These are phyloP conservation scores for Blastobasis lacticolella DNA, from an alignment of 2,888 invertebrate genomes.

Conservation along the genomic window DNA sequence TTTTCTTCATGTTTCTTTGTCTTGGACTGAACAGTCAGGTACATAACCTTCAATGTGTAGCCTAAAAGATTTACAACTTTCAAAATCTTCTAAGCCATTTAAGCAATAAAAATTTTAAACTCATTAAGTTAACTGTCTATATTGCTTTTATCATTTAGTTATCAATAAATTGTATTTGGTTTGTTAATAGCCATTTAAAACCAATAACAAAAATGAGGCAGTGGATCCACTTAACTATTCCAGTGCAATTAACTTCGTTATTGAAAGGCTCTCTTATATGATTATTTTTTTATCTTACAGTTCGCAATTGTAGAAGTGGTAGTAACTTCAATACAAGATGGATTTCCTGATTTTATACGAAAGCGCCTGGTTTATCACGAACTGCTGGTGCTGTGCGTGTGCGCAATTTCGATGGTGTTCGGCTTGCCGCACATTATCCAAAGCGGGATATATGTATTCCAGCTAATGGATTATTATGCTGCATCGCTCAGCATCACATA, in stretches of 20 bases:
- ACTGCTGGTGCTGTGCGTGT: conserved; percentile 87
- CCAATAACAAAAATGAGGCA: no score
- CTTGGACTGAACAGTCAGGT: conserved; percentile 92
- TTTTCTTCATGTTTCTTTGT: conserved; percentile 93
- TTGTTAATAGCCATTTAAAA: no score
- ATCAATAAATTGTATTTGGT: no score
- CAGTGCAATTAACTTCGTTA: no score
- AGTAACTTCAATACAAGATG: conserved; percentile 94
- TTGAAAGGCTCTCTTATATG: no score
- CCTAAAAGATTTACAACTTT: background rate
- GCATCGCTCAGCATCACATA: conserved; percentile 93
- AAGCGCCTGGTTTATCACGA: conserved; percentile 89
- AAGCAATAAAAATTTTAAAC: no score
- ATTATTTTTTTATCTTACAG: conserved; percentile 62
- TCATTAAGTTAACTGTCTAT: no score
- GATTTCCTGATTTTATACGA: conserved; percentile 91
- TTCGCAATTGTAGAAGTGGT: conserved; percentile 96
- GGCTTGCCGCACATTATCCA: conserved; percentile 92
- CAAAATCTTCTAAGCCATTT: background rate
- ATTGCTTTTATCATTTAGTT: no score
- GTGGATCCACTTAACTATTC: no score
- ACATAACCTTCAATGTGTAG: conserved; percentile 18
- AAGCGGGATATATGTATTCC: conserved; percentile 93
- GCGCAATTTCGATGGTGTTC: conserved; percentile 85
- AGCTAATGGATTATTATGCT: conserved; percentile 95